Base-by-base conservation (phyloP, 2,113 vertebrate genomes). In the Engystomops pustulosus region DNA sequence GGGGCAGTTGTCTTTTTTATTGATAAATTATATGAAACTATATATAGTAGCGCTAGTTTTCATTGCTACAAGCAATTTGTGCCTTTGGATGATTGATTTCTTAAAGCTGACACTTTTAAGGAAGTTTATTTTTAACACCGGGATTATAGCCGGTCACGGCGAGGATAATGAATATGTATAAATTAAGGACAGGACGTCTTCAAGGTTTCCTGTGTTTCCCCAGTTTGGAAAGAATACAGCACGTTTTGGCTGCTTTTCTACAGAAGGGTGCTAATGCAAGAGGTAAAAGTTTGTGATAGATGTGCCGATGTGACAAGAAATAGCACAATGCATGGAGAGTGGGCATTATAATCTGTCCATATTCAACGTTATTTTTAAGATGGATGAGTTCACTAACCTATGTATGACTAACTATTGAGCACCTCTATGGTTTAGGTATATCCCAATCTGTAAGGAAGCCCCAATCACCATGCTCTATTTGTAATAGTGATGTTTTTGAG, bases 121-220 rank as follows among this genome's bases (percentile, higher is more conserved):
- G 72, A 51, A 76, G 47, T 53, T 49, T 76, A 76, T 51, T 76
- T 76, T 76, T 51, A 72, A 23, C 68, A 23, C 36, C 25, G 18
- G 11, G 23, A 32, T 34, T 27, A 32, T 34, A 0, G 12, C 32
- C 4, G 49, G 49, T 77, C 74, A 38, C 30, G 23, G 30, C 14
- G 32, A 55, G 74, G 51, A 34, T 58, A 77, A 58, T 58, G 74
- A 10, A 55, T 11, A 17, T n/a, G 30, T 58, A 36, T 55, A 58
- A 74, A 58, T 38, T 36, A 58, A 55, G 49, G 20, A 77, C 74
- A 55, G 49, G 74, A 77, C 17, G 74, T 58, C 49, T 36, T 58
- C 41, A 36, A 6, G 6, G 49, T 77, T 77, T 77, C 74, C 74
- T 77, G 74, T 55, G 44, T 77, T 55, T 36, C 58, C 74, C 49